Evolutionary conservation across 2,888 invertebrate species (phyloP), one percentile per base, ranked within the genome.

Genomic region (Netelia inedita): DNA sequence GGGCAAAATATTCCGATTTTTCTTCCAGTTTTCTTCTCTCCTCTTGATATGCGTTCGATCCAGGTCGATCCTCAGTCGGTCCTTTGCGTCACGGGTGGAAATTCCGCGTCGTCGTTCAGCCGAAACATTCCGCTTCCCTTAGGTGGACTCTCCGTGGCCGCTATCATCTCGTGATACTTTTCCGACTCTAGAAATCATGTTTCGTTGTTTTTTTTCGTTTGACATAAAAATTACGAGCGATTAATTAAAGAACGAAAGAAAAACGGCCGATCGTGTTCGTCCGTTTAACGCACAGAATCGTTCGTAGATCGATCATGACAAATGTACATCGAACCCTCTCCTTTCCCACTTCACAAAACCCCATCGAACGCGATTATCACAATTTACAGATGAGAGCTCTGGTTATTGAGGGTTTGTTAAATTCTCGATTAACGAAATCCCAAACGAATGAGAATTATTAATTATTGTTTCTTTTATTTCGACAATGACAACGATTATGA

Each of bases 51-150:
- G 91, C 88, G 81, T 87, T 71, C 11, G 55, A 72, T 86, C 68
- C 43, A 21, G 50, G 53, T 9, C 10, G 28, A 19, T 41, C 23
- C 73, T 94, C 94, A 95, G 92, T 95, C 95, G 85, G 94, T 94
- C 89, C 94, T 94, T 91, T 96, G 95, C 79, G 95, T 96, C 91
- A 97, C 96, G 87, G 98, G 97, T 89, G 98, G 98, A 94, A 97
- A 98, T 94, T 98, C 97, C 88, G 95, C 94, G 88, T 97, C 97
- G 94, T 98, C 97, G 92, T 97, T 96, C 94, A 98, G 95, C 93
- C 97, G 96, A 94, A 96, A 96, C 55, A 91, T 88, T 50, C 91
- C 91, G 88, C 95, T 94, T 82, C 95, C 96, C 91, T 96, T 96
- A 82, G 96, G 95, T 75, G 97, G 95, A 69, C 95, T 95, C 93